Base-by-base conservation (phyloP, 2,888 invertebrate genomes). In the Sthenelais limicola region DNA sequence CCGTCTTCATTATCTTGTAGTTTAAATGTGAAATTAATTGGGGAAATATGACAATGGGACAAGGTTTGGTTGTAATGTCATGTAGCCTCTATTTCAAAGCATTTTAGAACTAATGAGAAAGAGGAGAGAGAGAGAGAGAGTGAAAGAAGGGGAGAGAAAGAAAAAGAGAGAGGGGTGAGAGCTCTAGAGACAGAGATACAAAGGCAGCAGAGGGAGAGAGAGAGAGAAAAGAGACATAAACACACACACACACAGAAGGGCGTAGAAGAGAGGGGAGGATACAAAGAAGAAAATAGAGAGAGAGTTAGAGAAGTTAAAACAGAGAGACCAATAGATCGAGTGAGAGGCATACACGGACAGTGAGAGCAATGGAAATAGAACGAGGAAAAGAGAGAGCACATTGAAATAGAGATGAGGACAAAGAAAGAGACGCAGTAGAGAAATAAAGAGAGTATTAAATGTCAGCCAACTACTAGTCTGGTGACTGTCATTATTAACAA, bases 361-460 rank as follows among this genome's bases (percentile, higher is more conserved):
- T 7, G 9, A 51, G n/a, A 51, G 51, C 21, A 51, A 51, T n/a
- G 51, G 51, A 51, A n/a, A 51, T n/a, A 51, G 5, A n/a, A n/a
- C 7, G 51, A n/a, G 51, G 5, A 5, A n/a, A 51, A n/a, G 51
- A n/a, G 7, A n/a, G 51, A 51, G 51, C 21, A n/a, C n/a, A 51
- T n/a, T 7, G 5, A n/a, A n/a, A 51, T n/a, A 51, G 51, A 12
- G 9, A 21, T 7, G 24, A n/a, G 21, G 51, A 24, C 9, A 51
- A 7, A 51, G 7, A 51, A 51, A n/a, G 51, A n/a, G 51, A 12
- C 18, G 24, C 21, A n/a, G 21, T n/a, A 51, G 51, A 24, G 9
- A 51, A n/a, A 51, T n/a, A n/a, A 51, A 21, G 51, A 43, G 43
- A 43, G 43, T 12, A 43, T 43, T 12, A 43, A 18, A 43, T 12